These are phyloP conservation scores for Ciconia maguari DNA, from an alignment of 2,113 vertebrate species.

Conservation along the genomic window DNA sequence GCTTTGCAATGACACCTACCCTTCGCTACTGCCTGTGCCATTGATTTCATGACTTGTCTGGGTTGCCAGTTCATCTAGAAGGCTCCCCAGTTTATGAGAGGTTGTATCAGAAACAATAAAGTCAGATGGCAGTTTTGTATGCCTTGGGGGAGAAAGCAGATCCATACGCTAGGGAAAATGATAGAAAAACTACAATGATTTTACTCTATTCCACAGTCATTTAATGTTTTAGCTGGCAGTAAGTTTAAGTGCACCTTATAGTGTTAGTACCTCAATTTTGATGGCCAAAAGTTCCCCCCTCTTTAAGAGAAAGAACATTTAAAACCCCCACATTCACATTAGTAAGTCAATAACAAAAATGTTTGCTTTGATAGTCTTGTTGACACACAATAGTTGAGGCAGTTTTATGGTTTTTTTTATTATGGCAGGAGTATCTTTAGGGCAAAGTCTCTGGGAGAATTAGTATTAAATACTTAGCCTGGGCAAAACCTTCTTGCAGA, in stretches of 20 bases:
- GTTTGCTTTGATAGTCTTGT: conserved; percentile 33
- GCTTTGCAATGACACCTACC: conserved; percentile 58
- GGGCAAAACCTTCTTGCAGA: conserved; percentile 67
- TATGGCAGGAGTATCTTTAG: conserved; percentile 49
- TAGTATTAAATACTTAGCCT: conserved; percentile 63
- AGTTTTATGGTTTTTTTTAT: conserved; percentile 37
- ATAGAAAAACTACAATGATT: not conserved
- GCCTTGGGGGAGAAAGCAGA: conserved; percentile 16
- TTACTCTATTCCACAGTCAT: not conserved
- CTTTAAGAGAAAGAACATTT: not conserved
- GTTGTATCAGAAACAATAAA: conserved; percentile 51
- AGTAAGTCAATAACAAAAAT: not conserved
- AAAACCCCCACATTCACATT: not conserved
- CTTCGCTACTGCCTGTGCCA: conserved; percentile 36
- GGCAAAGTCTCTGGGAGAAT: conserved; percentile 54
- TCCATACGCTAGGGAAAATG: not conserved
- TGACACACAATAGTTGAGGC: not conserved
- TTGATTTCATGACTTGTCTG: conserved; percentile 9
- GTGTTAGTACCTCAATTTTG: not conserved
- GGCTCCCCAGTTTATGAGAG: conserved; percentile 13
- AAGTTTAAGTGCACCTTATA: not conserved
- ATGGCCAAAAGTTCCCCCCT: not conserved
- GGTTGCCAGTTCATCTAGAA: not conserved
- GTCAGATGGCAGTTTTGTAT: conserved; percentile 4
- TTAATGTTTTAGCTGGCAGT: not conserved